Evolutionary conservation across 1,140 invertebrate species (phyloP), one percentile per base, ranked within the genome.

Genomic region (Polypedilum pembai): DNA sequence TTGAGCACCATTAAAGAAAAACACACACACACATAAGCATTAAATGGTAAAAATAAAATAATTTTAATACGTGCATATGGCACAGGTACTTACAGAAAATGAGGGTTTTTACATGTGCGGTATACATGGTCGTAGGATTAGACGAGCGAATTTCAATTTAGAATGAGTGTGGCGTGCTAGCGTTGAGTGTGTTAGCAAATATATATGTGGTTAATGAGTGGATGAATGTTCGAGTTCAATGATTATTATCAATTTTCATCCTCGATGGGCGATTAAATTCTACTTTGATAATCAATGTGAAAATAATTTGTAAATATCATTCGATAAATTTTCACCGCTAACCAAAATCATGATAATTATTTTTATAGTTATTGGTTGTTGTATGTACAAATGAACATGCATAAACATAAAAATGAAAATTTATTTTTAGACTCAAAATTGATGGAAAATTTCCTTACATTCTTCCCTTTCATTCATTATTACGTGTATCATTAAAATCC

Each of bases 171-270:
- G 45, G 45, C 15, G 3, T 56, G 45, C 45, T 56, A 33, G 1
- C 5, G 1, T 5, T 33, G 24, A 33, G 5, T 33, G 24, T 33
- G 1, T 33, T 56, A 56, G 12, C 45, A 56, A 15, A 56, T n/a
- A 56, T 21, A 69, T 18, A 69, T 21, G 65, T 69, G 65, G 7
- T 69, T 69, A 69, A 69, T 69, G 65, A 69, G 20, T 69, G 17
- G 45, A 56, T 56, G 45, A 56, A 56, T 56, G 17, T 20, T 69
- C 17, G 12, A 20, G 17, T 10, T 69, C 65, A 69, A 69, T 69
- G 65, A 69, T 69, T 69, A 69, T 69, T 69, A 21, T 69, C 65
- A 69, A 69, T 69, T 69, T 69, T 69, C 65, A 20, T 69, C 20
- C 45, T 56, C 45, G 15, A 56, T 69, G 65, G 17, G 8, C 65